phyloP scores from a whole-genome alignment of 1,140 invertebrate species.

The Lerema accius region DNA sequence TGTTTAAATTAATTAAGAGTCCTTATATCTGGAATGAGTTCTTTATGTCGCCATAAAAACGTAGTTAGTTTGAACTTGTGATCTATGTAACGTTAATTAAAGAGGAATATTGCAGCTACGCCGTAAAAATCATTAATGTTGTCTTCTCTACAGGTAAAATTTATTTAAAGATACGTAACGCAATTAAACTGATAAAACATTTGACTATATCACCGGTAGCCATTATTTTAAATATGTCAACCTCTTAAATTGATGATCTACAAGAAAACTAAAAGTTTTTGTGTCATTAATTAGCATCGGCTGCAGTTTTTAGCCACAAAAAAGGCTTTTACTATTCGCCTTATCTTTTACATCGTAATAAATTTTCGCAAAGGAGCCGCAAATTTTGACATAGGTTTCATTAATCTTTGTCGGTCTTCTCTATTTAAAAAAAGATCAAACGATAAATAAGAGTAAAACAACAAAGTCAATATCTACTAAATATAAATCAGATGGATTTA shows the following conservation, averaged over 20 bases:
- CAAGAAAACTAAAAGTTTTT: constrained; percentile 5
- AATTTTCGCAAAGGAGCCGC: constrained; percentile 41
- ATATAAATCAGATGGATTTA: constrained; percentile 62
- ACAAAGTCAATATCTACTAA: constrained; percentile 57
- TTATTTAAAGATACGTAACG: neutral
- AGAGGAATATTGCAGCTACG: neutral
- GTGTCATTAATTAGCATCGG: constrained; percentile 2
- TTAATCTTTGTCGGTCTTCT: constrained; percentile 24
- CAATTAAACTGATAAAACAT: neutral
- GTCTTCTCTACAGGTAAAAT: neutral
- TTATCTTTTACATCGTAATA: constrained; percentile 22
- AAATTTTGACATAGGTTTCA: constrained; percentile 40
- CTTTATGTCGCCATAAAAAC: constrained; percentile 16
- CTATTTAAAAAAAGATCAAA: constrained; percentile 39
- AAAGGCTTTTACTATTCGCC: constrained; percentile 9
- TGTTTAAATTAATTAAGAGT: constrained; percentile 21
- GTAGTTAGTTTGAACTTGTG: neutral
- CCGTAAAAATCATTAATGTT: neutral
- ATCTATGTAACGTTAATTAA: constrained; percentile 1
- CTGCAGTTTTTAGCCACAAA: constrained; percentile 10
- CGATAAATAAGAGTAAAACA: constrained; percentile 52
- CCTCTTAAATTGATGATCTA: constrained; percentile 11
- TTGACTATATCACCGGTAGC: neutral
- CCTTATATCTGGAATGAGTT: neutral
- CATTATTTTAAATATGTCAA: constrained; percentile 3